phyloP scores from a whole-genome alignment of 2,797 vertebrate species.

The Argyrosomus regius region DNA sequence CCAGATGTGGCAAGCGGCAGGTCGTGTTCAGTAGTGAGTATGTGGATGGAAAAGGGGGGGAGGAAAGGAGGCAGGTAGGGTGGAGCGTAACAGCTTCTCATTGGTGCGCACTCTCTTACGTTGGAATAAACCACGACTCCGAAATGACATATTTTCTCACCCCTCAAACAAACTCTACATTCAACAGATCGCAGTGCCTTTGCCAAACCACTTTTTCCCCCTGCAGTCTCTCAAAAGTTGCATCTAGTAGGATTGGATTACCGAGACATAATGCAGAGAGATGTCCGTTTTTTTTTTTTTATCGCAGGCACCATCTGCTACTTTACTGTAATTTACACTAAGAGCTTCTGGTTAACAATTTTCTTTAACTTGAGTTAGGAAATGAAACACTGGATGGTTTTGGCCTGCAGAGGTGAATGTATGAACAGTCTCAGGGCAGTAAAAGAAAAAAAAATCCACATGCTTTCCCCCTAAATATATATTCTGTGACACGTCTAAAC shows the following conservation, averaged over 20 bases:
- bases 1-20: slow-evolving; percentile 81
- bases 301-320: slow-evolving; percentile 34
- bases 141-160: slow-evolving; percentile 85
- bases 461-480: neutral
- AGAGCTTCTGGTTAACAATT: neutral
- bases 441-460: neutral
- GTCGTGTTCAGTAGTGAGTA: slow-evolving; percentile 76
- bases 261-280: slow-evolving; percentile 76
- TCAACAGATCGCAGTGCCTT: slow-evolving; percentile 78
- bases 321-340: neutral
- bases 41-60: slow-evolving; percentile 78
- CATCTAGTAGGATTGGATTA: slow-evolving; percentile 75
- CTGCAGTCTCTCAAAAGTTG: slow-evolving; percentile 79
- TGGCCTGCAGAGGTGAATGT: neutral
- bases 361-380: slow-evolving; percentile 9
- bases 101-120: slow-evolving; percentile 82
- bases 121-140: slow-evolving; percentile 82
- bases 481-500: neutral
- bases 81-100: slow-evolving; percentile 72
- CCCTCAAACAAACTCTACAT: slow-evolving; percentile 85
- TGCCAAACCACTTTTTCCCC: slow-evolving; percentile 79
- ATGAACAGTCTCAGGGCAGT: neutral
- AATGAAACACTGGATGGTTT: slow-evolving; percentile 18
- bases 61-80: slow-evolving; percentile 77
- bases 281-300: slow-evolving; percentile 30